Evolutionary conservation across 1,140 invertebrate genomes (phyloP).

Genomic region (Caenorhabditis brenneri): DNA sequence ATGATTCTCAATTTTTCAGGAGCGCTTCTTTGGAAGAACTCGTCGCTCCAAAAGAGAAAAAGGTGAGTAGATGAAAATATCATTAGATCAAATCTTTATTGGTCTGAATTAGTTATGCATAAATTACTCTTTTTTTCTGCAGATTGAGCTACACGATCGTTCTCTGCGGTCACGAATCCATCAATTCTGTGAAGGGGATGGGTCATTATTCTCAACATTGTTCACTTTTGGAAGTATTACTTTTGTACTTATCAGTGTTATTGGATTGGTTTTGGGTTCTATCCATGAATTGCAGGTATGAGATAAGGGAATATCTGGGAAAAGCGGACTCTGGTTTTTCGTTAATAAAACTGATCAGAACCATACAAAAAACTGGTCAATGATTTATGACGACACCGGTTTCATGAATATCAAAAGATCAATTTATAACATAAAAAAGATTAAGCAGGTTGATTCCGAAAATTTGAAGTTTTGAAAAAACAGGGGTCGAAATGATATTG

Average conservation of each 20-base stretch:
- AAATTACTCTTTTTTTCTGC: neutral
- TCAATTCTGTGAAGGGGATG: slow-evolving; percentile 37
- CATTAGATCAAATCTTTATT: too few relatives aligned
- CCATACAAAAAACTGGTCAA: too few relatives aligned
- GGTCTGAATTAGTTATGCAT: neutral
- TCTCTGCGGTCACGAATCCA: slow-evolving; percentile 2
- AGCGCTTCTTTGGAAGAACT: slow-evolving; percentile 12
- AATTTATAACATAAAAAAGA: too few relatives aligned
- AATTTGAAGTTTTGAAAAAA: too few relatives aligned
- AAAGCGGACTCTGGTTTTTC: too few relatives aligned
- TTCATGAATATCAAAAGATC: too few relatives aligned
- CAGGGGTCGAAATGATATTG: too few relatives aligned
- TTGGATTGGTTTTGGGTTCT: slow-evolving; percentile 63
- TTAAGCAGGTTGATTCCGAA: too few relatives aligned
- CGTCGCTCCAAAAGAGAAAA: slow-evolving; percentile 44
- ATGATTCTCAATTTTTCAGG: neutral
- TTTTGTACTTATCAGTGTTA: slow-evolving; percentile 64
- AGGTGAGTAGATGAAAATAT: too few relatives aligned
- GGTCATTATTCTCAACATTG: slow-evolving; percentile 56
- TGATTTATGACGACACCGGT: too few relatives aligned
- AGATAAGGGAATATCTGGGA: neutral
- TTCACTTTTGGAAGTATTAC: slow-evolving; percentile 61
- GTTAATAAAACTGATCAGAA: too few relatives aligned
- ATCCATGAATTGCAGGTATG: slow-evolving; percentile 64
- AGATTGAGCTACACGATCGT: slow-evolving; percentile 24